Evolutionary conservation across 2,113 vertebrate genomes (phyloP).

Genomic region (Tonatia bakeri): DNA sequence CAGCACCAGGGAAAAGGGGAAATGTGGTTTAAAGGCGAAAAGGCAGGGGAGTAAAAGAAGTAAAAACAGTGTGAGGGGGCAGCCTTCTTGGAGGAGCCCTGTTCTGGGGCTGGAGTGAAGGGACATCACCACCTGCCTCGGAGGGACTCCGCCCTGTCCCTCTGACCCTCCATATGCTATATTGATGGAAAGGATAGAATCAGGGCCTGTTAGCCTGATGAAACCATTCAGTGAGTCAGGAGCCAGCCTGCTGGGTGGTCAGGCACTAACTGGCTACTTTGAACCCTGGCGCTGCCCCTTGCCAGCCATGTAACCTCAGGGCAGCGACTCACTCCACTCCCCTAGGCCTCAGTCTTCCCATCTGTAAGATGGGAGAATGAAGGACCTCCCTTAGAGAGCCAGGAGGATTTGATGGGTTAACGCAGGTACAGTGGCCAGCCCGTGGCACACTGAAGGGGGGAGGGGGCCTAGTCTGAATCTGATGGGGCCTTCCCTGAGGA

Average conservation of each 20-base stretch:
- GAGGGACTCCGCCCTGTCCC: neutral
- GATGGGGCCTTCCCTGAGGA: neutral
- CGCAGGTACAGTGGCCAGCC: neutral
- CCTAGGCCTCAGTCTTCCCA: neutral
- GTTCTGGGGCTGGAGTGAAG: neutral
- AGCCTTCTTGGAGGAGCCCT: neutral
- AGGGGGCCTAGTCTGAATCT: neutral
- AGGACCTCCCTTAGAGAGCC: neutral
- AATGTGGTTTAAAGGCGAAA: neutral
- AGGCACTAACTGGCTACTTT: neutral
- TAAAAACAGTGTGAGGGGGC: neutral
- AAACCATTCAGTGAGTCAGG: neutral
- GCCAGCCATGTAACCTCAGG: neutral
- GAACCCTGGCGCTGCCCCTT: neutral
- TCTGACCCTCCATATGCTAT: neutral
- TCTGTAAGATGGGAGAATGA: neutral
- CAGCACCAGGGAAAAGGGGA: neutral
- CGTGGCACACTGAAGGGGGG: too few relatives aligned
- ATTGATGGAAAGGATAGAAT: neutral
- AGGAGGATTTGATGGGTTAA: neutral
- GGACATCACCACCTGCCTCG: too few relatives aligned
- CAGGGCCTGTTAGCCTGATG: neutral
- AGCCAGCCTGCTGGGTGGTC: neutral
- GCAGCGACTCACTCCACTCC: neutral
- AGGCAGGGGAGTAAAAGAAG: neutral